These are phyloP conservation scores for Syrphus vitripennis DNA, from an alignment of 2,888 invertebrate species.

Conservation along the genomic window DNA sequence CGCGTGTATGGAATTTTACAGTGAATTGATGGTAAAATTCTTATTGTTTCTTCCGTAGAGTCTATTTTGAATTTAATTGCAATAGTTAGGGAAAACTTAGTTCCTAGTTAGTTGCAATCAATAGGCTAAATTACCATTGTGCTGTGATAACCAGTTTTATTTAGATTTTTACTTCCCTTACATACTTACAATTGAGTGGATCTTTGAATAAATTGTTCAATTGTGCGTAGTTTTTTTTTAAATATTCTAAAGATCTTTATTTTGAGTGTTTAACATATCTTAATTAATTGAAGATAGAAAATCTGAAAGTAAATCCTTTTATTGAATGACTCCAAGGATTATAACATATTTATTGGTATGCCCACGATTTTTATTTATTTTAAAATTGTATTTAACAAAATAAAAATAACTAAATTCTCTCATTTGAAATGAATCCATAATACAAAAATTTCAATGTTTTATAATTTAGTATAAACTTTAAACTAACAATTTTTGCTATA, in stretches of 20 bases:
- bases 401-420: not conserved
- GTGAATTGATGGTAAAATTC: constrained; percentile 54
- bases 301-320: not conserved
- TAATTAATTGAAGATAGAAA: not conserved
- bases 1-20: constrained; percentile 44
- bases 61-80: not conserved
- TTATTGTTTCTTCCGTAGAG: not conserved
- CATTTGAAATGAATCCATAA: too few relatives aligned
- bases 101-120: not conserved
- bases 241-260: not conserved
- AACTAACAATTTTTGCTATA: too few relatives aligned
- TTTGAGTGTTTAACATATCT: not conserved
- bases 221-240: not conserved
- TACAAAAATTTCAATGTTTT: too few relatives aligned
- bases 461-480: too few relatives aligned
- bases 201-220: not conserved
- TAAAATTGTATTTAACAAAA: not conserved
- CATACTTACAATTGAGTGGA: not conserved
- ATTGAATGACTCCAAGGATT: constrained; percentile 77
- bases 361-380: not conserved
- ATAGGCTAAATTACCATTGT: not conserved
- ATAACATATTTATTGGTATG: constrained; percentile 79
- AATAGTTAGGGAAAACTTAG: not conserved
- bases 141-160: not conserved
- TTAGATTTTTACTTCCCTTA: not conserved